These are phyloP conservation scores for Entomobrya proxima DNA, from an alignment of 2,888 invertebrate genomes.

Conservation along the genomic window DNA sequence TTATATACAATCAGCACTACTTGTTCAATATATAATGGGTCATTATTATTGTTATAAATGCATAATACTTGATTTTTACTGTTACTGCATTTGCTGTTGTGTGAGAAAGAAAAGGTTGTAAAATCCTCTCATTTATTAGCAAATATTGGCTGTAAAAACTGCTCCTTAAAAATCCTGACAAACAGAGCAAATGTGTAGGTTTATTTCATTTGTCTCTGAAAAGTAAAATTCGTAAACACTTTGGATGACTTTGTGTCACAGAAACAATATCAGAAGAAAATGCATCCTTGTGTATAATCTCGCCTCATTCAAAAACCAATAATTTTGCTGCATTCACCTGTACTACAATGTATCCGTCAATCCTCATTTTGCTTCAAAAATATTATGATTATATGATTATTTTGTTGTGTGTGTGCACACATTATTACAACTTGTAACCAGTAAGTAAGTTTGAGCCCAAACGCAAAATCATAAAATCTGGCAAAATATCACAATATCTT, in stretches of 20 bases:
- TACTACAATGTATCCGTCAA: too few relatives aligned
- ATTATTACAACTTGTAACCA: background rate
- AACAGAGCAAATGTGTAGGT: background rate
- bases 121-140: slow-evolving; percentile 33
- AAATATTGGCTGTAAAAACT: slow-evolving; percentile 37
- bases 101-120: slow-evolving; percentile 30
- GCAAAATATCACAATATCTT: slow-evolving; percentile 17
- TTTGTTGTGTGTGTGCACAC: too few relatives aligned
- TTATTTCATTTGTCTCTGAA: background rate
- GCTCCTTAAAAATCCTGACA: slow-evolving; percentile 21
- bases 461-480: slow-evolving; percentile 44
- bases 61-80: background rate
- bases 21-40: background rate
- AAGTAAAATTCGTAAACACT: background rate
- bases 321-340: too few relatives aligned
- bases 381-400: too few relatives aligned
- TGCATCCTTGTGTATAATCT: background rate
- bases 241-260: slow-evolving; percentile 24
- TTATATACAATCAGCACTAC: too few relatives aligned
- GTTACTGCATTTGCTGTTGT: background rate
- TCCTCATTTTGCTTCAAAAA: too few relatives aligned
- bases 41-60: background rate
- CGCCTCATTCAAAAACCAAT: too few relatives aligned
- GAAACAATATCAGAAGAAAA: background rate
- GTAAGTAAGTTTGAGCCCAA: background rate